Evolutionary conservation across 1,140 invertebrate genomes (phyloP).

Genomic region (Ips typographus): DNA sequence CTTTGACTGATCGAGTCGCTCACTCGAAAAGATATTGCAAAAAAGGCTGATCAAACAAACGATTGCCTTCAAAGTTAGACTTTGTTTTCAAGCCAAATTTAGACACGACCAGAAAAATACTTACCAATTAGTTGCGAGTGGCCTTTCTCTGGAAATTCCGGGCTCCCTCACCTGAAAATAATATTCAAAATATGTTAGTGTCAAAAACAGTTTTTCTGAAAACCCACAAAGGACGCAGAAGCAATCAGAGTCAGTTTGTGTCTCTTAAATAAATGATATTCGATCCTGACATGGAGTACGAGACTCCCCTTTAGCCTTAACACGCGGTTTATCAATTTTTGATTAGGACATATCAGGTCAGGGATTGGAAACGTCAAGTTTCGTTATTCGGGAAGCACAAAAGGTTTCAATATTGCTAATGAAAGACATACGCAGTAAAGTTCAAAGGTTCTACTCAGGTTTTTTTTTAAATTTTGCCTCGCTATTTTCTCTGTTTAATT

Average conservation of each 20-base stretch:
- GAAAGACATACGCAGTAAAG: too few relatives aligned
- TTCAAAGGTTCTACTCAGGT: neutral
- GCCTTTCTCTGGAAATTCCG: too few relatives aligned
- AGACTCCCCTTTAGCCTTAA: neutral
- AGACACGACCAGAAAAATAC: too few relatives aligned
- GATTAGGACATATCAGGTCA: conserved; percentile 2
- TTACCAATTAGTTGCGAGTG: too few relatives aligned
- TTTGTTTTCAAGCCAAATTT: too few relatives aligned
- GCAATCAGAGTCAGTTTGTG: neutral
- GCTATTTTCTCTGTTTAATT: neutral
- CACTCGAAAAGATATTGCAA: neutral
- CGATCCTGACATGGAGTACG: neutral
- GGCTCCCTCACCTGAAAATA: too few relatives aligned
- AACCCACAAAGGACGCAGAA: too few relatives aligned
- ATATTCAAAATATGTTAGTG: too few relatives aligned
- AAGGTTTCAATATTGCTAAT: too few relatives aligned
- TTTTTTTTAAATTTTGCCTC: neutral
- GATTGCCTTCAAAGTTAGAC: conserved; percentile 4
- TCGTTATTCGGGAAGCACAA: too few relatives aligned
- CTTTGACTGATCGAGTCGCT: neutral
- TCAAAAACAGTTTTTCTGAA: too few relatives aligned
- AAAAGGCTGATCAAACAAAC: conserved; percentile 15
- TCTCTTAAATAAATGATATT: conserved; percentile 10
- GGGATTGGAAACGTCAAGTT: neutral
- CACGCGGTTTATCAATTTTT: conserved; percentile 5